Evolutionary conservation across 2,888 invertebrate species (phyloP), one percentile per base, ranked within the genome.

Genomic region (Ferrisia virgata): DNA sequence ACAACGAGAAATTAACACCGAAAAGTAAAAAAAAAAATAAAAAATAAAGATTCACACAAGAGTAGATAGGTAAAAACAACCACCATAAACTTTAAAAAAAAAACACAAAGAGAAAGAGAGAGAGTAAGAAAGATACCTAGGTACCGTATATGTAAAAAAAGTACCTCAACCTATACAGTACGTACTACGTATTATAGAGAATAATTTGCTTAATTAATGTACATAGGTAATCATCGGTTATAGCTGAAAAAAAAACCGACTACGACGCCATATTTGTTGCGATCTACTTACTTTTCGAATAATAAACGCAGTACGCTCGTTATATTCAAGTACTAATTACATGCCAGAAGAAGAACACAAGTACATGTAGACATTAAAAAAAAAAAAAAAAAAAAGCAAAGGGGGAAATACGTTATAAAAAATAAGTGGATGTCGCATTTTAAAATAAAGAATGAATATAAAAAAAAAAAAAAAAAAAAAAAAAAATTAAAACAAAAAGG

Each of bases 361-460:
- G 72, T 76, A 76, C 36, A 36, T 11, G 72, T 33, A 76, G n/a
- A n/a, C n/a, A n/a, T n/a, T n/a, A n/a, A n/a, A n/a, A n/a, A n/a
- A n/a, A n/a, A n/a, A n/a, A n/a, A n/a, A n/a, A 36, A n/a, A 64
- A 76, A 36, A 76, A 76, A 36, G 72, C 72, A 36, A 58, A 36
- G 72, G 72, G 72, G 72, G 72, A 43, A 79, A 79, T 79, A 79
- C 43, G 79, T 40, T 43, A 43, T 40, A 79, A 79, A 79, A 79
- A 78, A 78, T 39, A 78, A 79, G 79, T 79, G 79, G 40, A 79
- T 79, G 79, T 79, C 79, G 43, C 53, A 33, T 80, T 80, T 80
- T 80, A 33, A 47, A 80, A 80, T 43, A 31, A 80, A 79, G 43
- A 79, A 53, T 53, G 53, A 53, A 53, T 53, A 28, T 18, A 28